Evolutionary conservation across 1,140 invertebrate species (phyloP).

Genomic region (Brachionus koreanus): DNA sequence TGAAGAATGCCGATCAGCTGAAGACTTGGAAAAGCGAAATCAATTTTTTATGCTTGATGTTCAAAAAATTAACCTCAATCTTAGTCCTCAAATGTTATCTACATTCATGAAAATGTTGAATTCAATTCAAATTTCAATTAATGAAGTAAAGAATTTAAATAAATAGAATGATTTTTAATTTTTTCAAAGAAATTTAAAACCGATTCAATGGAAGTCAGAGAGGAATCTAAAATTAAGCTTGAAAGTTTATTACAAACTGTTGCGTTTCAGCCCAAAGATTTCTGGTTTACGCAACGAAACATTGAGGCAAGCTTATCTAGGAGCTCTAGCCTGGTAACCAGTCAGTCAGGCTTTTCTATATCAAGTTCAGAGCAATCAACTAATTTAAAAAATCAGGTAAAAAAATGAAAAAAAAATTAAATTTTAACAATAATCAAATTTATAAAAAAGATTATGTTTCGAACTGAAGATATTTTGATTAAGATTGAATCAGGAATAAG

Average conservation of each 20-base stretch:
- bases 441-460: background rate
- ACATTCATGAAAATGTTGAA: background rate
- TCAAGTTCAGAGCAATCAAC: background rate
- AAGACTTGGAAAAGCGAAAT: background rate
- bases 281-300: constrained; percentile 34
- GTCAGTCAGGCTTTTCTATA: background rate
- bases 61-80: background rate
- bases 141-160: background rate
- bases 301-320: background rate
- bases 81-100: background rate
- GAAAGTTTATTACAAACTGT: constrained; percentile 24
- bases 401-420: background rate
- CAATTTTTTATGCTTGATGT: background rate
- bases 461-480: constrained; percentile 21
- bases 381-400: background rate
- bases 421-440: background rate
- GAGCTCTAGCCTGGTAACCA: background rate
- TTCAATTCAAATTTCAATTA: constrained; percentile 8
- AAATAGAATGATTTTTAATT: background rate
- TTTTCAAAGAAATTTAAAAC: background rate
- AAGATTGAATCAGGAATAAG: constrained; percentile 32
- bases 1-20: background rate
- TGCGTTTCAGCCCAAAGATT: background rate
- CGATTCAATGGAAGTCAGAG: background rate
- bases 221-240: background rate